Conservation (phyloP, 2,888 invertebrate species). For the Nemurella pictetii region DNA sequence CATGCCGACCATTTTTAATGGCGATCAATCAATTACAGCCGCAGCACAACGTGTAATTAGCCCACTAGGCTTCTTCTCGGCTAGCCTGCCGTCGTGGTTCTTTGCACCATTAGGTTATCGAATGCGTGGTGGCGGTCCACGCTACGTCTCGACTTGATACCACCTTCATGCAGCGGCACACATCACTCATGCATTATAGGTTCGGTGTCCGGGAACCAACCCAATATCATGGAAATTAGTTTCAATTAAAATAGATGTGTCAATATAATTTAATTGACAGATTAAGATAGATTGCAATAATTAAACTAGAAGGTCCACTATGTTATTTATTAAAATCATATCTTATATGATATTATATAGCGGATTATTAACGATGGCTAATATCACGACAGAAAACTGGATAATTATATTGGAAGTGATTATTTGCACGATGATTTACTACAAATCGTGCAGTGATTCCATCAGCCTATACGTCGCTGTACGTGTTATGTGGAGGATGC, state of each 20-base stretch:
- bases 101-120: neutral
- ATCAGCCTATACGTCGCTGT: neutral
- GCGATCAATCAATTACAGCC: constrained; percentile 23
- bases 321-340: neutral
- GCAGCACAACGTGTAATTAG: constrained; percentile 6
- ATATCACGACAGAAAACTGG: neutral
- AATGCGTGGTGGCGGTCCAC: neutral
- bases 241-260: neutral
- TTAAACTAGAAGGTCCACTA: neutral
- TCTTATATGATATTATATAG: neutral
- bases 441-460: neutral
- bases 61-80: constrained; percentile 5
- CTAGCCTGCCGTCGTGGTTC: too few species aligned
- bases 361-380: neutral
- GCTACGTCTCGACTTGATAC: too few species aligned
- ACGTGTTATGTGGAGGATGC: neutral
- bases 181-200: neutral
- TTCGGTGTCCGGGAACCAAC: neutral
- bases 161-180: neutral
- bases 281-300: constrained; percentile 2
- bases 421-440: neutral
- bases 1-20: constrained; percentile 29
- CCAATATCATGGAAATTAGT: neutral
- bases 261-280: constrained; percentile 13
- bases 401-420: neutral